Conservation (phyloP, 2,113 vertebrate genomes). For the Apistogramma diplotaenia region DNA sequence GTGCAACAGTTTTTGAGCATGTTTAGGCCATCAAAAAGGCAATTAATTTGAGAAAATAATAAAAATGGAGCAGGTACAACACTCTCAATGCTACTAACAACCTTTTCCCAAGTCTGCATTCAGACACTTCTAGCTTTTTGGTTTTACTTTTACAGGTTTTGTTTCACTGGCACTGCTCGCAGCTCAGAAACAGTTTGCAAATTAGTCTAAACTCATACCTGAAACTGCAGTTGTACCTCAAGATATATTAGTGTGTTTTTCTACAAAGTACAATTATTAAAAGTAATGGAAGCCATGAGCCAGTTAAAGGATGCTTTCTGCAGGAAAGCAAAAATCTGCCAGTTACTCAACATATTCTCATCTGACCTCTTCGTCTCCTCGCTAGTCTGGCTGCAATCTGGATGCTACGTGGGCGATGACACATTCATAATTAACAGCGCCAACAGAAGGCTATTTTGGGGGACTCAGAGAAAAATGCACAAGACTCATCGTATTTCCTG, state of each 20-base stretch:
- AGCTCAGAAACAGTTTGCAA: neutral
- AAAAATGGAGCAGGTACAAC: too few relatives aligned
- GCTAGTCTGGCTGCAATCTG: slow-evolving; percentile 38
- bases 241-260: neutral
- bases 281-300: neutral
- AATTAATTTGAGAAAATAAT: too few relatives aligned
- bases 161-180: neutral
- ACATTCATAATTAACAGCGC: slow-evolving; percentile 13
- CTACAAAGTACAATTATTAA: neutral
- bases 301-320: neutral
- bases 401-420: slow-evolving; percentile 35
- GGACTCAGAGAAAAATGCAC: neutral
- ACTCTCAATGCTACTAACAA: neutral
- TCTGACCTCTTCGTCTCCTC: slow-evolving; percentile 34
- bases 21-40: too few relatives aligned
- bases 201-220: neutral
- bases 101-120: neutral
- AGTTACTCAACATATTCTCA: slow-evolving; percentile 43
- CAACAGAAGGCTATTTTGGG: slow-evolving; percentile 36
- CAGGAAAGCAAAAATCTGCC: slow-evolving; percentile 10
- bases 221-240: neutral
- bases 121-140: neutral
- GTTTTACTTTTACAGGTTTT: neutral
- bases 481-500: neutral
- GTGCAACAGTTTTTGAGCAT: too few relatives aligned